Percentiles rank a stretch among this genome's conserved stretches.
Evolutionary conservation across 2,888 invertebrate species (phyloP).

Genomic region (Conchocele bisecta): DNA sequence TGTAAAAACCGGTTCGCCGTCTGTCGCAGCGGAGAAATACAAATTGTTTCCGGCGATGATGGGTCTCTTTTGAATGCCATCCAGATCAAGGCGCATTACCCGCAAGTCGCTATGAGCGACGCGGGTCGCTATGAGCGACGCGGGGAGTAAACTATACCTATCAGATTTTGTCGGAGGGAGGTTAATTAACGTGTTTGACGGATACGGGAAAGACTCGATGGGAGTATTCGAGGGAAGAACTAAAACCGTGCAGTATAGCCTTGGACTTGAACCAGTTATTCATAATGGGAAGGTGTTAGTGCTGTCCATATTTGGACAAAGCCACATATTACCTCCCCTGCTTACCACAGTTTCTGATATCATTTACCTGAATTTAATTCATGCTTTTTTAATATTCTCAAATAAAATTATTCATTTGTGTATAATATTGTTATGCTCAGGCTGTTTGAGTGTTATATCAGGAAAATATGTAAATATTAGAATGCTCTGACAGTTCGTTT

Average conservation of each 20-base stretch:
- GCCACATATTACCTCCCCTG: too few relatives aligned
- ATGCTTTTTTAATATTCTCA: too few relatives aligned
- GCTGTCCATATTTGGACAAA: slow-evolving; percentile 53
- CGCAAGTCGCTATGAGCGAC: slow-evolving; percentile 52
- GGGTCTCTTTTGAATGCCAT: slow-evolving; percentile 28
- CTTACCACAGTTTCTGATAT: too few relatives aligned
- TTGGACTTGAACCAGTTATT: slow-evolving; percentile 53
- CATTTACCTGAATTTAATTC: too few relatives aligned
- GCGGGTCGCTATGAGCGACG: too few relatives aligned
- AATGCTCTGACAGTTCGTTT: too few relatives aligned
- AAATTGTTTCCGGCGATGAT: slow-evolving; percentile 36
- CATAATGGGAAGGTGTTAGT: slow-evolving; percentile 40
- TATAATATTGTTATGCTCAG: too few relatives aligned
- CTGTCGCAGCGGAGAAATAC: slow-evolving; percentile 50
- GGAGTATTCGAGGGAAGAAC: slow-evolving; percentile 44
- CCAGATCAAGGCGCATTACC: slow-evolving; percentile 50
- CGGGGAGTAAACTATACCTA: slow-evolving; percentile 46
- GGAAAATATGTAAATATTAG: too few relatives aligned
- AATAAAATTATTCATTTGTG: too few relatives aligned
- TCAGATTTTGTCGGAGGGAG: slow-evolving; percentile 48
- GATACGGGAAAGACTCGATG: slow-evolving; percentile 41
- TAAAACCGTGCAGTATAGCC: slow-evolving; percentile 45
- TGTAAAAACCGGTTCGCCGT: slow-evolving; percentile 46
- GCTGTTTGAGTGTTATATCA: too few relatives aligned
- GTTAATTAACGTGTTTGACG: slow-evolving; percentile 46